These are phyloP conservation scores for Panopea generosa DNA, from an alignment of 2,888 invertebrate species.

Conservation along the genomic window DNA sequence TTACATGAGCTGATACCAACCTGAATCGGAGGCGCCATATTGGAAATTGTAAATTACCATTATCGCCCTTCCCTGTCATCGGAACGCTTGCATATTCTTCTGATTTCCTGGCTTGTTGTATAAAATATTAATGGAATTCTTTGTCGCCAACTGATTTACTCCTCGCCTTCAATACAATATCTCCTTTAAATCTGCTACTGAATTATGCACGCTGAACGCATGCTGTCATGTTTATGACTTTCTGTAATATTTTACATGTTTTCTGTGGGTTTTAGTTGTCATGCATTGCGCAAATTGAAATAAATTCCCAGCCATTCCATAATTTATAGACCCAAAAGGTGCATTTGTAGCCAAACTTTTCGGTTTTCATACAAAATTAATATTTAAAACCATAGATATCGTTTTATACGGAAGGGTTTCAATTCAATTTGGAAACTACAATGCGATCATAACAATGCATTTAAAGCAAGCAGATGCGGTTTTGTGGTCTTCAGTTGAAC, in stretches of 20 bases:
- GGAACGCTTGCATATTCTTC: constrained; percentile 19
- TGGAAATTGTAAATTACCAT: constrained; percentile 31
- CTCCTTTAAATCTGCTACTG: constrained; percentile 12
- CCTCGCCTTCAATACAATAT: constrained; percentile 2
- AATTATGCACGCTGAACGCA: constrained; percentile 10
- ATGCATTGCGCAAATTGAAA: constrained; percentile 18
- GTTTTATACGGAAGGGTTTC: background rate
- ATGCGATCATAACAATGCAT: no score
- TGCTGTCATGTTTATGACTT: constrained; percentile 13
- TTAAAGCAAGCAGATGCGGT: no score
- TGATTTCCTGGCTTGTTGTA: constrained; percentile 34
- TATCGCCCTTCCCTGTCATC: constrained; percentile 28
- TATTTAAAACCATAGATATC: constrained; percentile 1
- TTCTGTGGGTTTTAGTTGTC: constrained; percentile 11
- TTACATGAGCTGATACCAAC: background rate
- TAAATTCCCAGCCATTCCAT: constrained; percentile 17
- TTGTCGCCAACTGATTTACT: constrained; percentile 28
- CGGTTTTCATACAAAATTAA: constrained; percentile 3
- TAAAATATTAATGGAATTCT: constrained; percentile 46
- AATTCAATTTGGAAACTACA: no score
- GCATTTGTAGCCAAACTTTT: background rate
- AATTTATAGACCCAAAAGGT: constrained; percentile 11
- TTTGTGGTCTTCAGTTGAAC: no score
- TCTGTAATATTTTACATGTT: constrained; percentile 9
- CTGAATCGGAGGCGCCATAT: background rate